Evolutionary conservation across 2,888 invertebrate species (phyloP), one percentile per base, ranked within the genome.

Genomic region (Hyalella azteca): DNA sequence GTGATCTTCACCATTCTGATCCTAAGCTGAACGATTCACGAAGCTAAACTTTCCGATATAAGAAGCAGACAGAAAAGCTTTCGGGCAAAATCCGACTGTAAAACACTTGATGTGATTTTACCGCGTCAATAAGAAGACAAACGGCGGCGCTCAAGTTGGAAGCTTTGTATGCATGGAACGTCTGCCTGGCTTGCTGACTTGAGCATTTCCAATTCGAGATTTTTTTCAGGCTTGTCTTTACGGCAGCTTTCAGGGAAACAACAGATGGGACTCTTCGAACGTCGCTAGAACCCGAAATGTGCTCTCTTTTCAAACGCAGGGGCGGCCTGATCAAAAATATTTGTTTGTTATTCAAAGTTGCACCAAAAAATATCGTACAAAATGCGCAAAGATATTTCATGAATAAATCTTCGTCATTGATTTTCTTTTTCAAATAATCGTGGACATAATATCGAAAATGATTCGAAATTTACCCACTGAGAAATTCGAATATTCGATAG

Each of bases 31-130:
- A n/a, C n/a, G n/a, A n/a, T n/a, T n/a, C n/a, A n/a, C n/a, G n/a
- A n/a, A n/a, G n/a, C n/a, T n/a, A n/a, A 54, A 54, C 54, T 22
- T 54, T 54, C 54, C 26, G 26, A 54, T 54, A 26, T 29, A 9
- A 5, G 29, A 54, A 54, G 54, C 54, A 54, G 54, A 54, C 29
- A 29, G 26, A 54, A 54, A 54, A 29, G 26, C 54, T n/a, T n/a
- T 54, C 54, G 54, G 29, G 29, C 22, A 54, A 54, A 54, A 7
- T 11, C 54, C 19, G 36, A 29, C 29, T 66, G 66, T 36, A 66
- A 66, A 66, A 66, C 36, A 66, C 66, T 36, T 66, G 32, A 66
- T 66, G 66, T 66, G 66, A 54, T 66, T 66, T 66, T 66, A 66
- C 36, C 36, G 36, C 66, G 66, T 66, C 66, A 66, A 66, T 66